These are phyloP conservation scores for Amphibalanus amphitrite DNA, from an alignment of 1,140 invertebrate species.

Conservation along the genomic window DNA sequence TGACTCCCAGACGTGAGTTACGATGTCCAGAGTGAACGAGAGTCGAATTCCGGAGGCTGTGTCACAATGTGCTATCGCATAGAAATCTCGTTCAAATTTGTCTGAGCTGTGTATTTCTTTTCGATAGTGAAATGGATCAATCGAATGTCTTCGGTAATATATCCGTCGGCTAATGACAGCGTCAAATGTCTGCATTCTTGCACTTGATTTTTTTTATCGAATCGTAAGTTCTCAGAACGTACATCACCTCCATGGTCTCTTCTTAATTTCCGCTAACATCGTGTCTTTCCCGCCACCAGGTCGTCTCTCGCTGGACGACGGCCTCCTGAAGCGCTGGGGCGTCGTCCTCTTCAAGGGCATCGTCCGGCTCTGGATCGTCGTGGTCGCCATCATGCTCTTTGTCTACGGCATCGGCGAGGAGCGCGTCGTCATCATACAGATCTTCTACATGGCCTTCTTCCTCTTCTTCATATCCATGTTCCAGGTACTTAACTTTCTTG, in stretches of 20 bases:
- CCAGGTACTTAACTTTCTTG: slow-evolving; percentile 32
- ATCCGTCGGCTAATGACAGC: too few relatives aligned
- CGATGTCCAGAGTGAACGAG: neutral
- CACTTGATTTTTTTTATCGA: too few relatives aligned
- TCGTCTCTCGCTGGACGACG: neutral
- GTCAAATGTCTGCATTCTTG: too few relatives aligned
- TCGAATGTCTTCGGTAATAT: too few relatives aligned
- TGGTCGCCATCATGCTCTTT: slow-evolving; percentile 76
- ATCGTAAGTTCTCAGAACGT: too few relatives aligned
- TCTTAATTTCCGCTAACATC: too few relatives aligned
- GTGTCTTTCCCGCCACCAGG: too few relatives aligned
- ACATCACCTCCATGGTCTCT: too few relatives aligned
- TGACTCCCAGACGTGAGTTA: slow-evolving; percentile 25
- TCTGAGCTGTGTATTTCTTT: neutral
- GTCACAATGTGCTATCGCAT: neutral
- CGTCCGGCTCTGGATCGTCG: slow-evolving; percentile 82
- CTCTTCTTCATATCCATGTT: slow-evolving; percentile 82
- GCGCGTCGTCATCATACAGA: slow-evolving; percentile 75
- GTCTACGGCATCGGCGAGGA: slow-evolving; percentile 63
- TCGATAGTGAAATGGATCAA: neutral
- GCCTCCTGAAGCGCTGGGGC: neutral
- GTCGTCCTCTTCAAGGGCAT: neutral
- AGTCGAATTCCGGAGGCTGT: too few relatives aligned
- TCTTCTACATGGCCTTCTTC: slow-evolving; percentile 92
- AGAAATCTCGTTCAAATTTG: neutral